These are phyloP conservation scores for Lynx canadensis DNA, from an alignment of 2,113 vertebrate species.

Conservation along the genomic window DNA sequence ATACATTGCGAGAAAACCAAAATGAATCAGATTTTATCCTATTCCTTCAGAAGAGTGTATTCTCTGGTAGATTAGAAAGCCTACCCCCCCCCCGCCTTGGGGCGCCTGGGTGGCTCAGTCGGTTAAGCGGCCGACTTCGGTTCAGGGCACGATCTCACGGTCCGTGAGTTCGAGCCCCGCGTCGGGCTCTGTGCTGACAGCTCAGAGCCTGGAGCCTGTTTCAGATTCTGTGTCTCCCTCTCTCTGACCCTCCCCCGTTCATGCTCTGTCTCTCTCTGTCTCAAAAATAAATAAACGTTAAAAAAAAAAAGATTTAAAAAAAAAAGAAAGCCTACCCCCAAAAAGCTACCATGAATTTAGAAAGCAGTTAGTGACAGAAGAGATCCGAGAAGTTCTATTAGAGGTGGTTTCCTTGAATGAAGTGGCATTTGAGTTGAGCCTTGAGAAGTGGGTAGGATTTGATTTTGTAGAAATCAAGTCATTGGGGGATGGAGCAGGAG, in stretches of 20 bases:
- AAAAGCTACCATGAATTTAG: not conserved
- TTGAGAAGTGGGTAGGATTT: not conserved
- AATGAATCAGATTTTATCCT: not conserved
- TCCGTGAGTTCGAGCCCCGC: too few relatives aligned
- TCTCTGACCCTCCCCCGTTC: too few relatives aligned
- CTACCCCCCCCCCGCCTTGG: not conserved
- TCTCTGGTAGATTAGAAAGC: constrained; percentile 9
- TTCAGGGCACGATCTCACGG: too few relatives aligned
- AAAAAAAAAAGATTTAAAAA: too few relatives aligned
- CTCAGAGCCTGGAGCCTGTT: too few relatives aligned
- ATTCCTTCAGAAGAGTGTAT: not conserved
- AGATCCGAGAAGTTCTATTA: not conserved
- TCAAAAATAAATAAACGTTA: too few relatives aligned
- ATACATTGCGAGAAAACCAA: not conserved
- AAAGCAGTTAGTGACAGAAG: not conserved
- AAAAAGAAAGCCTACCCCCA: not conserved
- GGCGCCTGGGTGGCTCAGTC: too few relatives aligned
- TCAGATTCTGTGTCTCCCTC: too few relatives aligned
- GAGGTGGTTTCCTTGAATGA: not conserved
- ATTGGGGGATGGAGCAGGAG: not conserved
- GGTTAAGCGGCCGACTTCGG: too few relatives aligned
- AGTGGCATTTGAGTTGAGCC: not conserved
- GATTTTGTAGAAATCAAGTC: not conserved
- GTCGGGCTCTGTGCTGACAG: too few relatives aligned
- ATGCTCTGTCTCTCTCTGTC: too few relatives aligned